Evolutionary conservation across 2,888 invertebrate species (phyloP).

Genomic region (Disparrhopalites patrizii): DNA sequence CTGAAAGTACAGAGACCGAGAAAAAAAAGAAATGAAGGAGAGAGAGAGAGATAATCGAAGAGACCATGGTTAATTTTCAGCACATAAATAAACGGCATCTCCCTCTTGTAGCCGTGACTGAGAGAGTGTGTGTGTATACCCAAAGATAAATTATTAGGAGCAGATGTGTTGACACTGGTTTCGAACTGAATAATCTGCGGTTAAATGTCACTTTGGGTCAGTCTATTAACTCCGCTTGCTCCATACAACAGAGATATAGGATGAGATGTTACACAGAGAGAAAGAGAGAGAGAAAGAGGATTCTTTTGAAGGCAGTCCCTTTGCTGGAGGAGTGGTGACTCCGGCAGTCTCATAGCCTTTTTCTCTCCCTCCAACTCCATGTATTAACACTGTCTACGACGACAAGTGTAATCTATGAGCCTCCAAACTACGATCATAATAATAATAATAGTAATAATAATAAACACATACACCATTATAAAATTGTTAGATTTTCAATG

Average conservation of each 20-base stretch:
- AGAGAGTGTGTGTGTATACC: no score
- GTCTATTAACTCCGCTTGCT: conserved; percentile 29
- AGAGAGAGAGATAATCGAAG: conserved; percentile 26
- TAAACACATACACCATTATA: neutral
- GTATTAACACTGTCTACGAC: no score
- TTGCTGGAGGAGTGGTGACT: no score
- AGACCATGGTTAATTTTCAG: conserved; percentile 38
- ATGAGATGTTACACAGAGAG: neutral
- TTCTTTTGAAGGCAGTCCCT: neutral
- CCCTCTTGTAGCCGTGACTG: no score
- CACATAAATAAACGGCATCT: conserved; percentile 40
- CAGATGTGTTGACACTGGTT: conserved; percentile 39
- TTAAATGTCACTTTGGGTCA: conserved; percentile 40
- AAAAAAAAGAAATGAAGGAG: no score
- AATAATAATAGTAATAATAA: neutral
- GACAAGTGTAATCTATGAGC: no score
- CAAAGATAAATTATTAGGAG: conserved; percentile 39
- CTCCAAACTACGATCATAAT: no score
- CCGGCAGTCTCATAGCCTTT: no score
- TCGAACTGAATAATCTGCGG: conserved; percentile 36
- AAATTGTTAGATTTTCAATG: no score
- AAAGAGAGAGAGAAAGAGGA: neutral
- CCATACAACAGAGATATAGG: neutral
- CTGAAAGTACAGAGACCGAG: no score
- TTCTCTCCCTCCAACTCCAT: no score